Evolutionary conservation across 2,113 vertebrate genomes (phyloP).

Genomic region (Tapirus terrestris): DNA sequence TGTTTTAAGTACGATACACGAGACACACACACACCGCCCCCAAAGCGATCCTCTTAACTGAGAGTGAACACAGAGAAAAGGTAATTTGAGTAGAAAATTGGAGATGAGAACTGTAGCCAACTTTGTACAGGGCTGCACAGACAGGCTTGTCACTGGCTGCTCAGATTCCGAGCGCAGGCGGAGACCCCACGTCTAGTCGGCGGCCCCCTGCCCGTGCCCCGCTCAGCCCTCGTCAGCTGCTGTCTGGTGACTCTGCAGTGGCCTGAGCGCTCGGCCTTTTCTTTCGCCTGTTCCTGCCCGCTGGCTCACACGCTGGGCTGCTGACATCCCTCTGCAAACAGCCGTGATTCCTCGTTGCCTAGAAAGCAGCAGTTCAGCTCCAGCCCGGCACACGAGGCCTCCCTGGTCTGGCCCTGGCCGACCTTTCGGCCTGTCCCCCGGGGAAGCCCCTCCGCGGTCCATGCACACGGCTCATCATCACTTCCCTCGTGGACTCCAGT

Average conservation of each 20-base stretch:
- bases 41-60: slow-evolving; percentile 28
- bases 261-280: background rate
- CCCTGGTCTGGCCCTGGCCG: background rate
- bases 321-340: background rate
- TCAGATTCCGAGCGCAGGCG: background rate
- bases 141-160: background rate
- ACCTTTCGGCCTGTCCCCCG: background rate
- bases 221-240: background rate
- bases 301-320: background rate
- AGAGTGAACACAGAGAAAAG: slow-evolving; percentile 49
- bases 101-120: background rate
- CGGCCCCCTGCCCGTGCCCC: background rate
- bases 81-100: slow-evolving; percentile 17
- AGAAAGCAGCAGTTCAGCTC: background rate
- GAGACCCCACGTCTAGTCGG: rapidly evolving
- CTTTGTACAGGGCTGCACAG: background rate
- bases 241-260: background rate
- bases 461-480: background rate
- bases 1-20: slow-evolving; percentile 27
- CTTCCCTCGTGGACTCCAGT: background rate
- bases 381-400: background rate
- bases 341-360: background rate
- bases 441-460: background rate
- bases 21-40: background rate
- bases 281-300: background rate